These are phyloP conservation scores for Noctua janthe DNA, from an alignment of 2,888 invertebrate species.

Conservation along the genomic window DNA sequence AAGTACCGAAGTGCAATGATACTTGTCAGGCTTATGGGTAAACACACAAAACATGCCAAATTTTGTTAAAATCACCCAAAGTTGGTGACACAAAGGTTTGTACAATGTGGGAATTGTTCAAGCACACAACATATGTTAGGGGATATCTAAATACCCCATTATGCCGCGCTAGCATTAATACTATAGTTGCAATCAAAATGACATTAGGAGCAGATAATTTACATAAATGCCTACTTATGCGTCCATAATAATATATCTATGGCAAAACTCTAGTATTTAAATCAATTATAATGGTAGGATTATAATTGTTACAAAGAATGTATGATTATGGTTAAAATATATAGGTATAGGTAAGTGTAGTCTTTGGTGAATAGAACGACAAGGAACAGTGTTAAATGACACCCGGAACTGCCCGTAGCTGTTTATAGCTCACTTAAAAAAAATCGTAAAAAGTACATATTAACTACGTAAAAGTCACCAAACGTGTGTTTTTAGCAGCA, in stretches of 20 bases:
- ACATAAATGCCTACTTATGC: conserved; percentile 11
- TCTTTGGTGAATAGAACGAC: not conserved
- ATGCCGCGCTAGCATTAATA: conserved; percentile 19
- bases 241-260: not conserved
- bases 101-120: conserved; percentile 10
- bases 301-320: conserved; percentile 9
- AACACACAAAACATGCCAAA: conserved; percentile 32
- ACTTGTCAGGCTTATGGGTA: conserved; percentile 33
- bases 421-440: not conserved
- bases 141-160: conserved; percentile 30
- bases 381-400: not conserved
- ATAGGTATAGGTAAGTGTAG: not conserved
- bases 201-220: conserved; percentile 22
- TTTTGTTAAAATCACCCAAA: conserved; percentile 14
- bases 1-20: conserved; percentile 40
- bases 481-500: not conserved
- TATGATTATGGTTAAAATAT: not conserved
- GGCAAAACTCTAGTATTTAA: not conserved
- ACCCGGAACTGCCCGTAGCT: not conserved
- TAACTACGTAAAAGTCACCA: not conserved
- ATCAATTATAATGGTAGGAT: not conserved
- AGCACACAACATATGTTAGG: conserved; percentile 13
- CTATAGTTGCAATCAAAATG: conserved; percentile 48
- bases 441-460: not conserved
- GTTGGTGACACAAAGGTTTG: conserved; percentile 3